Evolutionary conservation across 2,113 vertebrate species (phyloP), one percentile per base, ranked within the genome.

Genomic region (Azemiops feae): DNA sequence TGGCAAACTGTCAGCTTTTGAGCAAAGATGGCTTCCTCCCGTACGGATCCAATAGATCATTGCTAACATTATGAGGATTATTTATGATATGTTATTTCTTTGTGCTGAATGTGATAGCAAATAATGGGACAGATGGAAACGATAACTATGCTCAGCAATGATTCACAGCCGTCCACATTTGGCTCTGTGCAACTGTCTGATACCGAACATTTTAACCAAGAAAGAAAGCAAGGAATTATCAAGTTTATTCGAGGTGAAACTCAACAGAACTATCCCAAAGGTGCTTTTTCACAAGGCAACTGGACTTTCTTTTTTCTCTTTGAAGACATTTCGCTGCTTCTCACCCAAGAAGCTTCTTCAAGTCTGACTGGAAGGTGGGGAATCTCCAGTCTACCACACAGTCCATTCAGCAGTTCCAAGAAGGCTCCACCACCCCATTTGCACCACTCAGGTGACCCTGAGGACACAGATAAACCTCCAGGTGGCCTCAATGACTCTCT

Each of bases 101-200:
- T 86, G 47, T 34, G 86, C 45, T 55, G 34, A 9, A 52, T 14
- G 53, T 88, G 2, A 91, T 5, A 91, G 52, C 1, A 92, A 91
- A 92, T 74, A 92, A 94, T n/a, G 91, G 3, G 23, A 93, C 47
- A 88, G 95, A 43, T 91, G 16, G 50, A 92, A 95, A 93, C 0
- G 0, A 74, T 4, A 94, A 25, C 14, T 20, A 47, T 0, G 0
- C 91, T 57, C 58, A 94, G 88, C 23, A 53, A 18, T 60, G 4
- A 93, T 57, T 92, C 25, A 45, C 30, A 85, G 88, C 53, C n/a
- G 3, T 85, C 55, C 34, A 91, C 53, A 45, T 45, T 39, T 25
- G 14, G 69, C 39, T 90, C 50, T 45, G 87, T 5, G 16, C 23
- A 92, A 14, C 87, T 9, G 60, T 92, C 6, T 22, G 90, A 22